Evolutionary conservation across 2,113 vertebrate species (phyloP).

Genomic region (Motacilla tschutschensis): DNA sequence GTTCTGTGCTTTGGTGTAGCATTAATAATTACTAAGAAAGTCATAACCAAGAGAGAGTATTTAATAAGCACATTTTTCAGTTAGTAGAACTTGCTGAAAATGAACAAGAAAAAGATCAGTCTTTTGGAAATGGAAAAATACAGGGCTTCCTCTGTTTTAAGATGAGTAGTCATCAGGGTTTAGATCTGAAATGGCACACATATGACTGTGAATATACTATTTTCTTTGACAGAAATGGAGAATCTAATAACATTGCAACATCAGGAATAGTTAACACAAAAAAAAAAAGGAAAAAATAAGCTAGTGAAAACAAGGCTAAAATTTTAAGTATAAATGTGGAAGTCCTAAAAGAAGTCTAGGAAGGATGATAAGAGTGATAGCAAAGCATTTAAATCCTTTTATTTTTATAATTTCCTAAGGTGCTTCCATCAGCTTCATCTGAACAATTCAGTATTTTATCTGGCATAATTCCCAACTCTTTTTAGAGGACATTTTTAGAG

Average conservation of each 20-base stretch:
- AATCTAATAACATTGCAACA: neutral
- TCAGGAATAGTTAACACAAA: neutral
- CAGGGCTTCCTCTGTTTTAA: neutral
- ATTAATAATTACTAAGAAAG: neutral
- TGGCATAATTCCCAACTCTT: neutral
- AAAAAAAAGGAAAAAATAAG: neutral
- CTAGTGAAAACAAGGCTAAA: neutral
- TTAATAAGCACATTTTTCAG: conserved; percentile 14
- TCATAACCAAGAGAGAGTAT: neutral
- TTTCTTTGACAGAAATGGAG: neutral
- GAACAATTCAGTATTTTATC: neutral
- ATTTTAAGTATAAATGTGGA: neutral
- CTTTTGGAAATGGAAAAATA: neutral
- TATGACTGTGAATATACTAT: neutral
- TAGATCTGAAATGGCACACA: neutral
- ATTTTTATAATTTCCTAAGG: neutral
- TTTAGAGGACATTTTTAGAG: neutral
- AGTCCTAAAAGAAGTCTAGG: neutral
- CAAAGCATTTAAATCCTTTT: neutral
- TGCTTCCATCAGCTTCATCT: neutral
- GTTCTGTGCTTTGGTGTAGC: neutral
- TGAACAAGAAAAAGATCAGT: neutral
- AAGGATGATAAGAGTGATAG: neutral
- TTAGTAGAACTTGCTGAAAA: neutral
- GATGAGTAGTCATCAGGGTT: neutral